Conservation (phyloP, 2,113 vertebrate species). For the Myrmecobius fasciatus region DNA sequence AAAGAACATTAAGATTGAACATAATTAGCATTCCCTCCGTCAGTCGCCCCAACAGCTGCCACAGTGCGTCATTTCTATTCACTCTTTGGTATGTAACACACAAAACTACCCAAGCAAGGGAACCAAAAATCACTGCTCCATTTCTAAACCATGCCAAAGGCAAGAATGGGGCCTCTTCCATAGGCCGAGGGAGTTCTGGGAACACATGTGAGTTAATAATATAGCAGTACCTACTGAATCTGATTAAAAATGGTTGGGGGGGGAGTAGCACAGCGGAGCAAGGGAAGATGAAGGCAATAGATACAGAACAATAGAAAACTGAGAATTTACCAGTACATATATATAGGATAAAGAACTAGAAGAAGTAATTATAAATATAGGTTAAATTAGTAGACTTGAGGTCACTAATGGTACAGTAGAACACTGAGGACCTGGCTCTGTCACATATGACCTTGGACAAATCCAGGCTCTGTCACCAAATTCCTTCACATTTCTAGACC, state of each 20-base stretch:
- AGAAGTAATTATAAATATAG: not conserved
- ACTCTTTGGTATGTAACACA: conserved; percentile 2
- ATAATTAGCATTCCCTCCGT: not conserved
- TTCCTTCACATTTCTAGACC: not conserved
- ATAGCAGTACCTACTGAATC: not conserved
- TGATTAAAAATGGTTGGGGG: not conserved
- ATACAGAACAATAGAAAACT: not conserved
- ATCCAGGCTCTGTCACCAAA: not conserved
- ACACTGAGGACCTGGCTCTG: not conserved
- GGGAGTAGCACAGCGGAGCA: not conserved
- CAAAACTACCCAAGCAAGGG: not conserved
- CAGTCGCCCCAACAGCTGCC: not conserved
- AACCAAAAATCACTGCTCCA: not conserved
- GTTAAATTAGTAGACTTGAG: not conserved
- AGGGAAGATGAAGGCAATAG: not conserved
- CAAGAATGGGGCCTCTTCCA: not conserved
- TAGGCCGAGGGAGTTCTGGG: not conserved
- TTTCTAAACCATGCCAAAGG: conserved; percentile 3
- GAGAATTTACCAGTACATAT: not conserved
- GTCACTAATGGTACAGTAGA: not conserved
- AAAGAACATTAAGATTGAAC: conserved; percentile 4
- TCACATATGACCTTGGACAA: not conserved
- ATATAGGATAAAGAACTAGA: not conserved
- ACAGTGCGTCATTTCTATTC: not conserved
- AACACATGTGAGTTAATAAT: not conserved